Evolutionary conservation across 2,113 vertebrate species (phyloP).

Genomic region (Phasianus colchicus): DNA sequence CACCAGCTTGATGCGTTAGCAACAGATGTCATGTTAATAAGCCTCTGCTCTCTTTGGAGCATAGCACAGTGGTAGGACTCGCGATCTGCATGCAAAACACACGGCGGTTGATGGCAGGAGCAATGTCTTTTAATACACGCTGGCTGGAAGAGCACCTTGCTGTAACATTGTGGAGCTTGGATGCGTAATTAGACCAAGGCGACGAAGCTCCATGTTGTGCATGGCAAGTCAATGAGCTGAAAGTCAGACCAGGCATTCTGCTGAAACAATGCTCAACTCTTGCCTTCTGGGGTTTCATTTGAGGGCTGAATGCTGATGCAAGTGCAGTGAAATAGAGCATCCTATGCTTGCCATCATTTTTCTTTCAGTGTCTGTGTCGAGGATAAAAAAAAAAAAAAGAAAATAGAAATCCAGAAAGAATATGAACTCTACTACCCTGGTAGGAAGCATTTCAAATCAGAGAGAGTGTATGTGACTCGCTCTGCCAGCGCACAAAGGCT

Average conservation of each 20-base stretch:
- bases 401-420: background rate
- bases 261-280: constrained; percentile 49
- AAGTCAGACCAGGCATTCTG: constrained; percentile 56
- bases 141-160: constrained; percentile 53
- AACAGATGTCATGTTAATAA: constrained; percentile 62
- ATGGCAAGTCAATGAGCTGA: constrained; percentile 45
- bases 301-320: constrained; percentile 57
- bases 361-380: background rate
- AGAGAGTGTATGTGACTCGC: background rate
- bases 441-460: background rate
- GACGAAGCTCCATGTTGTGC: constrained; percentile 8
- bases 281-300: constrained; percentile 36
- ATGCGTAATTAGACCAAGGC: constrained; percentile 35
- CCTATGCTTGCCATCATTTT: constrained; percentile 15
- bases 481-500: background rate
- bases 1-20: constrained; percentile 59
- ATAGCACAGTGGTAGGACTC: background rate
- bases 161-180: constrained; percentile 39
- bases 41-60: constrained; percentile 42
- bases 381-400: background rate
- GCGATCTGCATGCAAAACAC: constrained; percentile 13
- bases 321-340: constrained; percentile 7
- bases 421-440: accelerated
- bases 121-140: background rate
- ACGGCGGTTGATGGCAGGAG: constrained; percentile 5